Conservation (phyloP, 2,113 vertebrate genomes). For the Lonchura striata region DNA sequence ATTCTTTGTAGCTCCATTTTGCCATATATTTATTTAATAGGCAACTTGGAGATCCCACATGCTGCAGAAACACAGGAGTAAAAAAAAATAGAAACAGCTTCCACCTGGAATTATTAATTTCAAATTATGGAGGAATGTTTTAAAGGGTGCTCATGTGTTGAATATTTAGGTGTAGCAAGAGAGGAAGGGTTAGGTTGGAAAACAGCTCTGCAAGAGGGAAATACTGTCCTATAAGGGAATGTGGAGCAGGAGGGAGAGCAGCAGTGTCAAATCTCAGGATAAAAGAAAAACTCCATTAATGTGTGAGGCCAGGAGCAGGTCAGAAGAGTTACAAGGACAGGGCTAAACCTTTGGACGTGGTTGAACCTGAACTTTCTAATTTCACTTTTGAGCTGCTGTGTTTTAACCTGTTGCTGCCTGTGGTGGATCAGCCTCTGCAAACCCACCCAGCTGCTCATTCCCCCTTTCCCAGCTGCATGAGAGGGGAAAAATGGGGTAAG, state of each 20-base stretch:
- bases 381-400: not conserved
- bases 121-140: not conserved
- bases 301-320: not conserved
- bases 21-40: not conserved
- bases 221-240: not conserved
- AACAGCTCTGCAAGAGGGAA: not conserved
- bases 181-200: not conserved
- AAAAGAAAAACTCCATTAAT: not conserved
- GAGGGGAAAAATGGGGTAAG: not conserved
- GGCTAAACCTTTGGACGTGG: fast-evolving
- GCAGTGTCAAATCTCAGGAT: not conserved
- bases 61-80: not conserved
- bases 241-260: not conserved
- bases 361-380: not conserved
- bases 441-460: not conserved
- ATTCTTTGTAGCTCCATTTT: not conserved
- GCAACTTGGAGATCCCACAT: not conserved
- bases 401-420: not conserved
- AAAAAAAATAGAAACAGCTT: not conserved
- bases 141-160: not conserved
- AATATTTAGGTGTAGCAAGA: not conserved
- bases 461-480: not conserved
- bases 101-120: not conserved
- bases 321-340: not conserved
- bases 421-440: not conserved